Percentiles rank a stretch among this genome's conserved stretches.
Conservation (phyloP, 2,888 invertebrate species). For the Agonopterix heracliana region DNA sequence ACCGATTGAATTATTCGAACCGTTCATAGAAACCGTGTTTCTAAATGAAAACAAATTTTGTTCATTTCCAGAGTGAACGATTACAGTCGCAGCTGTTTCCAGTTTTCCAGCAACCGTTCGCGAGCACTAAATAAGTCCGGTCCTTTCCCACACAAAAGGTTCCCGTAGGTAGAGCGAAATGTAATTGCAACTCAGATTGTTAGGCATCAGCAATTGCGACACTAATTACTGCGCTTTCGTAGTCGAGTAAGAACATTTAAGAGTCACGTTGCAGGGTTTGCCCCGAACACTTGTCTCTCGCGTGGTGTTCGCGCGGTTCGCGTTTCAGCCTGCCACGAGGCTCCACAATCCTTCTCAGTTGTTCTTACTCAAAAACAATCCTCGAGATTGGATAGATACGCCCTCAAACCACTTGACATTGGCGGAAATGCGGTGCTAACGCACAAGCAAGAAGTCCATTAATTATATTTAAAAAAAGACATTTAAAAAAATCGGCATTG, state of each 20-base stretch:
- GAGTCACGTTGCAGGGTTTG: too few species aligned
- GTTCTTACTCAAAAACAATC: too few species aligned
- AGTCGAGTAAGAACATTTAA: slow-evolving; percentile 6
- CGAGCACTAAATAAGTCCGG: slow-evolving; percentile 27
- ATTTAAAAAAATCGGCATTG: neutral
- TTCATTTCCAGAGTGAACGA: slow-evolving; percentile 31
- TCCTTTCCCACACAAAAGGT: slow-evolving; percentile 18
- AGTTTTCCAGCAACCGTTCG: slow-evolving; percentile 22
- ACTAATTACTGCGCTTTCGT: slow-evolving; percentile 10
- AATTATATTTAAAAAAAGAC: too few species aligned
- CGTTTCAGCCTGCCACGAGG: too few species aligned
- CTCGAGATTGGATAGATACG: too few species aligned
- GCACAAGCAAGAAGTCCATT: too few species aligned
- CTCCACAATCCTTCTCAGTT: too few species aligned
- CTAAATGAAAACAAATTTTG: slow-evolving; percentile 15
- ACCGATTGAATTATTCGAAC: too few species aligned
- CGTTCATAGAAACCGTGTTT: neutral
- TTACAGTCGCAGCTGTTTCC: slow-evolving; percentile 33
- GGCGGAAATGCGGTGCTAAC: too few species aligned
- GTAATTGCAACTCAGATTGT: slow-evolving; percentile 25
- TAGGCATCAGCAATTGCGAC: slow-evolving; percentile 18
- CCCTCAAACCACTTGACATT: too few species aligned
- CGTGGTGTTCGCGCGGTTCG: too few species aligned
- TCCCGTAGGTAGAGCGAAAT: slow-evolving; percentile 23
- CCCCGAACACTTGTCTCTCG: too few species aligned